Percentiles rank a stretch among this genome's conserved stretches.
These are phyloP conservation scores for Protaetia brevitarsis DNA, from an alignment of 1,140 invertebrate species.

Conservation along the genomic window DNA sequence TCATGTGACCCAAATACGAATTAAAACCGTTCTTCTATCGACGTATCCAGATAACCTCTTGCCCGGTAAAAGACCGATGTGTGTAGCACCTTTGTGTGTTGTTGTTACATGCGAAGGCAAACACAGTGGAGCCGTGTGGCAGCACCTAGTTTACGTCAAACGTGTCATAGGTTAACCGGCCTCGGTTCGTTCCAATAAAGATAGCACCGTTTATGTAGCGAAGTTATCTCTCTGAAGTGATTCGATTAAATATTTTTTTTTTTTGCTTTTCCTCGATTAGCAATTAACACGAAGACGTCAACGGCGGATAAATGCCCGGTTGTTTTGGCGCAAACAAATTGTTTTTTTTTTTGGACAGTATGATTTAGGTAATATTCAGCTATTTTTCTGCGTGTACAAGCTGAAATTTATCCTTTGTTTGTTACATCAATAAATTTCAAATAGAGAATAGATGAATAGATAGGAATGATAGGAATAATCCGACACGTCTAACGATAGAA, in stretches of 20 bases:
- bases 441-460: too few relatives aligned
- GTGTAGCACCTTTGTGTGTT: conserved; percentile 15
- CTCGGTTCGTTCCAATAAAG: background rate
- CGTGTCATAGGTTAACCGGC: conserved; percentile 11
- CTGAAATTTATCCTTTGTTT: too few relatives aligned
- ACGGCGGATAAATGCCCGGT: too few relatives aligned
- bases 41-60: background rate
- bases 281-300: too few relatives aligned
- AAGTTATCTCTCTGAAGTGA: background rate
- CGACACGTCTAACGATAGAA: background rate
- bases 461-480: background rate
- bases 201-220: conserved; percentile 3
- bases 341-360: too few relatives aligned
- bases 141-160: conserved; percentile 13
- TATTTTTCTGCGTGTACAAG: too few relatives aligned
- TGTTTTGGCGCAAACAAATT: too few relatives aligned
- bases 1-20: conserved; percentile 5
- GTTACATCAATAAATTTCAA: too few relatives aligned
- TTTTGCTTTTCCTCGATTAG: too few relatives aligned
- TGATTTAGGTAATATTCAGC: too few relatives aligned
- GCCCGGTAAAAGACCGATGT: background rate
- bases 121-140: background rate
- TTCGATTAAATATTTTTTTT: too few relatives aligned
- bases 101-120: background rate
- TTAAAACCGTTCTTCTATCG: conserved; percentile 9